These are phyloP conservation scores for Coenonympha glycerion DNA, from an alignment of 2,888 invertebrate genomes.

Conservation along the genomic window DNA sequence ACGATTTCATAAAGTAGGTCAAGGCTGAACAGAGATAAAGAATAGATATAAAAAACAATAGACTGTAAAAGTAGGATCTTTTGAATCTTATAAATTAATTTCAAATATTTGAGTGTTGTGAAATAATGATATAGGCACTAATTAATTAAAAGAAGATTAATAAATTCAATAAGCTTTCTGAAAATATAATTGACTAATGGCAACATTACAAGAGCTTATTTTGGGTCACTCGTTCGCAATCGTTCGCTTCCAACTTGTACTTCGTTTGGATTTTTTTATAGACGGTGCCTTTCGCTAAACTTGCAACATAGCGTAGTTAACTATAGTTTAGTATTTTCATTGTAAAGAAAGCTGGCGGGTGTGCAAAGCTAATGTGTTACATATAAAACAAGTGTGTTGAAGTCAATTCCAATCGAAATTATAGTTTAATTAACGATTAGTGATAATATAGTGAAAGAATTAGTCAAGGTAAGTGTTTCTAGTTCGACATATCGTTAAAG, in stretches of 20 bases:
- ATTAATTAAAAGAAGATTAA: not conserved
- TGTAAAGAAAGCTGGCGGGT: constrained; percentile 75
- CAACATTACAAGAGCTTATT: constrained; percentile 73
- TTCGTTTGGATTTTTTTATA: constrained; percentile 69
- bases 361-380: constrained; percentile 66
- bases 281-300: constrained; percentile 76
- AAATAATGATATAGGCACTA: not conserved
- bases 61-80: constrained; percentile 1
- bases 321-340: constrained; percentile 72
- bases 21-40: constrained; percentile 41
- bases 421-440: constrained; percentile 45
- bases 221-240: constrained; percentile 70
- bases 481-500: constrained; percentile 42
- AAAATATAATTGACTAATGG: constrained; percentile 52
- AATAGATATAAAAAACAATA: constrained; percentile 19
- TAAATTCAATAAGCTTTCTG: constrained; percentile 46
- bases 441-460: constrained; percentile 62
- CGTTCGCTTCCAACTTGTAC: constrained; percentile 66
- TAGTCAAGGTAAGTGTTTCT: constrained; percentile 68
- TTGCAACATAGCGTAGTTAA: constrained; percentile 68
- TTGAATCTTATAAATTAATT: not conserved
- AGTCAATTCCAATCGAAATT: constrained; percentile 44
- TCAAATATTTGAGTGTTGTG: not conserved
- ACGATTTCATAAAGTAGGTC: constrained; percentile 47
- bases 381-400: constrained; percentile 44